Evolutionary conservation across 2,113 vertebrate species (phyloP).

Genomic region (Vulpes ferrilata): DNA sequence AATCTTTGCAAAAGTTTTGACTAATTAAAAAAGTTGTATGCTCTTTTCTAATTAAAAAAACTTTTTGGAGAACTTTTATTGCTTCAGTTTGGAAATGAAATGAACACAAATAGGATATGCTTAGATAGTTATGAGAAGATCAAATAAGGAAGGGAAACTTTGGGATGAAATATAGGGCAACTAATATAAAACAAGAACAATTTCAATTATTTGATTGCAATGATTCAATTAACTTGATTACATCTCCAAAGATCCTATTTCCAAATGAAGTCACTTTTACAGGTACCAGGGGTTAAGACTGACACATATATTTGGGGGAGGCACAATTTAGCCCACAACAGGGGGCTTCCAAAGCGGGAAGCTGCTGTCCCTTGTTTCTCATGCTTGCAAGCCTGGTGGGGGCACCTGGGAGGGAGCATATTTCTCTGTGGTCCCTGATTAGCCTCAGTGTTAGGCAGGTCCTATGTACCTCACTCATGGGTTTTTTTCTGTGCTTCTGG

Average conservation of each 20-base stretch:
- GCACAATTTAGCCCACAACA: neutral
- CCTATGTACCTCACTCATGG: neutral
- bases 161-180: neutral
- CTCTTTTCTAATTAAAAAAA: neutral
- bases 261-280: neutral
- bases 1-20: neutral
- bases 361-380: neutral
- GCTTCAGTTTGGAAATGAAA: neutral
- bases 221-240: neutral
- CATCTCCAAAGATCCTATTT: neutral
- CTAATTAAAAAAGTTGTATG: neutral
- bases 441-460: neutral
- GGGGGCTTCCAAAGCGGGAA: neutral
- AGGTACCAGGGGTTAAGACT: neutral
- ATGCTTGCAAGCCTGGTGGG: neutral
- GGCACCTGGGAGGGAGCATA: neutral
- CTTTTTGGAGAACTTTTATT: neutral
- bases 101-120: neutral
- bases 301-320: neutral
- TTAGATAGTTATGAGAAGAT: neutral
- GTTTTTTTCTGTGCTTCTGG: neutral
- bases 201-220: neutral
- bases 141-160: neutral
- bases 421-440: neutral
- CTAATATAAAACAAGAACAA: too few relatives aligned